Evolutionary conservation across 1,140 invertebrate species (phyloP).

Genomic region (Drosophila repleta): DNA sequence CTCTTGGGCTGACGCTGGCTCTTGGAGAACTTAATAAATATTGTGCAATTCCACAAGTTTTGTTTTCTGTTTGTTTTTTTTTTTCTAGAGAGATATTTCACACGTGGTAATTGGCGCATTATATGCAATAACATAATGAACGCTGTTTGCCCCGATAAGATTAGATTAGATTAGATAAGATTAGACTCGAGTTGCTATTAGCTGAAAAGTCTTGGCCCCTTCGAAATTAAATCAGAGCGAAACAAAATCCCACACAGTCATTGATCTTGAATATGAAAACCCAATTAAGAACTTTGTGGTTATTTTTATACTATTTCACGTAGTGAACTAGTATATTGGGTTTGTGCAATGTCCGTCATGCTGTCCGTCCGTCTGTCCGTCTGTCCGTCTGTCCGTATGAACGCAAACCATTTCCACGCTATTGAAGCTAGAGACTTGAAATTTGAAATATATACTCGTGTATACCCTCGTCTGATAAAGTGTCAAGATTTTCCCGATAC

Average conservation of each 20-base stretch:
- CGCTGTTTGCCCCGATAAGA: background rate
- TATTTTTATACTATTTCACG: too few species aligned
- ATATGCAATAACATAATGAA: slow-evolving; percentile 35
- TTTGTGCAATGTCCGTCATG: too few species aligned
- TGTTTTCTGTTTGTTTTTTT: background rate
- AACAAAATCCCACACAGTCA: background rate
- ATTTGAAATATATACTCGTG: too few species aligned
- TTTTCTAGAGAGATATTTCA: background rate
- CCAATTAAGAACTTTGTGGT: background rate
- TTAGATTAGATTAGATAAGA: background rate
- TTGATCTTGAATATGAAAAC: slow-evolving; percentile 5
- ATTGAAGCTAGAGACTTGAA: too few species aligned
- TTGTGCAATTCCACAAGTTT: slow-evolving; percentile 32
- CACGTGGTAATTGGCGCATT: slow-evolving; percentile 28
- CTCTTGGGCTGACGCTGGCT: background rate
- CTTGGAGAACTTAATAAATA: slow-evolving; percentile 14
- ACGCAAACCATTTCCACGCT: too few species aligned
- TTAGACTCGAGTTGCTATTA: background rate
- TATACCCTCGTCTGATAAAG: too few species aligned
- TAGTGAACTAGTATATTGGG: too few species aligned
- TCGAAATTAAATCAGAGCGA: slow-evolving; percentile 1
- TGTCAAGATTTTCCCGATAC: too few species aligned
- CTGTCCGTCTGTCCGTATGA: too few species aligned
- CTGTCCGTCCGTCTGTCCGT: too few species aligned
- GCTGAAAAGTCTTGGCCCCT: background rate